Conservation (phyloP, 2,888 invertebrate species). For the Mechanitis mazaeus region DNA sequence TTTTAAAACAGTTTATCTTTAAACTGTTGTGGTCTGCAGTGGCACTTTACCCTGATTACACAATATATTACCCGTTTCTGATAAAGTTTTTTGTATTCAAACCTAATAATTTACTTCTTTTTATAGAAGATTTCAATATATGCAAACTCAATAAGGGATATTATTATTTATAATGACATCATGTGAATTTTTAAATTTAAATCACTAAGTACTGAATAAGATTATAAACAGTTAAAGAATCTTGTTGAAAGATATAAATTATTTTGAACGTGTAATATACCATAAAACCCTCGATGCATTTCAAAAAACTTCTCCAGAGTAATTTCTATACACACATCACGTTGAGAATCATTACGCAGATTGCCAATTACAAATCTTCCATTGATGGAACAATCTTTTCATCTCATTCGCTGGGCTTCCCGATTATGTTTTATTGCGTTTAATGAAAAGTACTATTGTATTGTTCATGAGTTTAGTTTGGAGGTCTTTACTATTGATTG, state of each 20-base stretch:
- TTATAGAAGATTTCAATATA: no score
- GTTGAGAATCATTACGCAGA: slow-evolving; percentile 28
- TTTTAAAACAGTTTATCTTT: no score
- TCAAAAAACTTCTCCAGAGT: background rate
- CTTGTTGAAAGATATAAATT: background rate
- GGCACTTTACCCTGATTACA: no score
- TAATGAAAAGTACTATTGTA: slow-evolving; percentile 18
- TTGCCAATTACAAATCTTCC: slow-evolving; percentile 38
- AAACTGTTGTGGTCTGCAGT: no score
- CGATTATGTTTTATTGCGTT: slow-evolving; percentile 16
- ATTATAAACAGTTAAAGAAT: background rate
- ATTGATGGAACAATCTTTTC: slow-evolving; percentile 35
- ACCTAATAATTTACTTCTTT: no score
- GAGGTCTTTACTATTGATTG: background rate
- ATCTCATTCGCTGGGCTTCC: slow-evolving; percentile 25
- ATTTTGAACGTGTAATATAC: background rate
- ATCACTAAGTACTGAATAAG: no score
- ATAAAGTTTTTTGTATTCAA: no score
- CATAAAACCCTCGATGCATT: background rate
- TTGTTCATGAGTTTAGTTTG: background rate
- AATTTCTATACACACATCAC: slow-evolving; percentile 10
- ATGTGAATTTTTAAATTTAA: no score
- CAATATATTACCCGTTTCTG: no score
- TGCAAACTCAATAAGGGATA: no score
- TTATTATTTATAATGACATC: no score